These are phyloP conservation scores for Carettochelys insculpta DNA, from an alignment of 2,113 vertebrate species.

Conservation along the genomic window DNA sequence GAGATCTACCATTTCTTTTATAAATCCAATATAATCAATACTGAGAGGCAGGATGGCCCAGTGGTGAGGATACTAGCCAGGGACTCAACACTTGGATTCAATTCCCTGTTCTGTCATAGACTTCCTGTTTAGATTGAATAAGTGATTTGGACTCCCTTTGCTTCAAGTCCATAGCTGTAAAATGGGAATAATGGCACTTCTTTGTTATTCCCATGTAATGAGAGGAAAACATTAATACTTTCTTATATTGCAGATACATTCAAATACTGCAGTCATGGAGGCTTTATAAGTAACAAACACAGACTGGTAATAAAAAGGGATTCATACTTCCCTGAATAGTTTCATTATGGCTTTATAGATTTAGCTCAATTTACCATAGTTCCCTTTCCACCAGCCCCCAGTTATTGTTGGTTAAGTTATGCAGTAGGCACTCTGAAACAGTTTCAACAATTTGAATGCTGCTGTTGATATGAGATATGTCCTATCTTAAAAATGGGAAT, in stretches of 20 bases:
- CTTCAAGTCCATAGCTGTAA: neutral
- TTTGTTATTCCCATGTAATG: neutral
- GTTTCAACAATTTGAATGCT: neutral
- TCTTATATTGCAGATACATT: neutral
- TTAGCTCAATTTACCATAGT: neutral
- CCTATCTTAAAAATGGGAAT: neutral
- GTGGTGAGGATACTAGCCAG: neutral
- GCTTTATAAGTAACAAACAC: neutral
- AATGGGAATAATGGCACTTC: neutral
- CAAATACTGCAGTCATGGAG: neutral
- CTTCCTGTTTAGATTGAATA: neutral
- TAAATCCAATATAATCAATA: neutral
- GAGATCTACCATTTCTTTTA: neutral
- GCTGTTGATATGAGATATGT: neutral
- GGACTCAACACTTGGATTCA: neutral
- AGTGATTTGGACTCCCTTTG: neutral
- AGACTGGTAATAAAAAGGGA: neutral
- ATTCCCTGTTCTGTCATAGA: neutral
- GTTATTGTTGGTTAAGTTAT: neutral
- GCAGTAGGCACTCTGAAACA: neutral
- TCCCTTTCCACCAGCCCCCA: neutral
- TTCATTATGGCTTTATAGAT: neutral
- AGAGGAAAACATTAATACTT: neutral
- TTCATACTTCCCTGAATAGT: neutral
- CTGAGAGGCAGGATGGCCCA: neutral